Conservation (phyloP, 2,797 vertebrate species). For the Squalus acanthias region DNA sequence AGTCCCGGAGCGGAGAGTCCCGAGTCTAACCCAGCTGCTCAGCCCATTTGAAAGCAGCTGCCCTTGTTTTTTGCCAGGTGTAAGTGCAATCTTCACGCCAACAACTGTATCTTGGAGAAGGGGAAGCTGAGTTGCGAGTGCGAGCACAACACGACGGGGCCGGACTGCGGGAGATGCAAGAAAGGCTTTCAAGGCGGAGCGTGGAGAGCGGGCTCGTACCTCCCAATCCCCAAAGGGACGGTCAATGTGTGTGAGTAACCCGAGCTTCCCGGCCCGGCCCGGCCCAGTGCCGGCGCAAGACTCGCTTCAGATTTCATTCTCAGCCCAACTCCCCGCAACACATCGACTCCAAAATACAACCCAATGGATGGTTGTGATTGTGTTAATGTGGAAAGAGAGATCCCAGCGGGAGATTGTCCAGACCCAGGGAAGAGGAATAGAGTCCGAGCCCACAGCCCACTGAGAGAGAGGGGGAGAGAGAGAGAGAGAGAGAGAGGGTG, state of each 20-base stretch:
- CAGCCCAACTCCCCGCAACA: not conserved
- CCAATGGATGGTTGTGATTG: not conserved
- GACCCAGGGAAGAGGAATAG: no score
- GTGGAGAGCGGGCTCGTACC: conserved; percentile 91
- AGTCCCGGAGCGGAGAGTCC: not conserved
- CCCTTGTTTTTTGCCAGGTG: conserved; percentile 67
- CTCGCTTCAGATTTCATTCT: not conserved
- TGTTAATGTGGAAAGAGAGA: no score
- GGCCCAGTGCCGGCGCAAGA: no score
- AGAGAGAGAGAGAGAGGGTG: no score
- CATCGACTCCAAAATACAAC: not conserved
- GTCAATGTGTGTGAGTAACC: conserved; percentile 95
- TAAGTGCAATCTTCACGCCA: conserved; percentile 98
- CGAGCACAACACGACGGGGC: conserved; percentile 96
- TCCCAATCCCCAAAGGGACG: conserved; percentile 73
- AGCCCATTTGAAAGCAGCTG: not conserved
- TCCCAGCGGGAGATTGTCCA: no score
- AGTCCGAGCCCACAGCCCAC: no score
- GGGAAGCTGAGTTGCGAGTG: conserved; percentile 92
- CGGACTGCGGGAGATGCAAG: conserved; percentile 96
- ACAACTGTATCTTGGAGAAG: conserved; percentile 88
- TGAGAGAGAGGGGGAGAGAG: no score
- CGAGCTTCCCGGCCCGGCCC: no score
- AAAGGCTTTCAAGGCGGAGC: conserved; percentile 88
- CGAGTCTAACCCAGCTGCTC: not conserved